These are phyloP conservation scores for Brachionus angularis DNA, from an alignment of 1,140 invertebrate species.

Conservation along the genomic window DNA sequence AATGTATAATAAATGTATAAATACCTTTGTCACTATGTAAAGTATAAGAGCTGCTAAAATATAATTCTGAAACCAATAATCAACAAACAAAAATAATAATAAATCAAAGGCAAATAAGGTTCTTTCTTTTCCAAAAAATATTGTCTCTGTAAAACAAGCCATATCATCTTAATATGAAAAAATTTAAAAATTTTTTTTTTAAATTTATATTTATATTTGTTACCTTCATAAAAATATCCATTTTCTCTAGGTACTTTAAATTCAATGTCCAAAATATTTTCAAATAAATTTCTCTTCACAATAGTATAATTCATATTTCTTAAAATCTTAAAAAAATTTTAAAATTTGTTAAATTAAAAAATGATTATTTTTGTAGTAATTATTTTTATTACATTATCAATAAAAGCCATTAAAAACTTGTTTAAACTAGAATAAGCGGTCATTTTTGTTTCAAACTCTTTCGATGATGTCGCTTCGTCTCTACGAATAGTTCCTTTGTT, in stretches of 20 bases:
- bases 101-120: constrained; percentile 70
- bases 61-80: constrained; percentile 63
- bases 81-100: constrained; percentile 66
- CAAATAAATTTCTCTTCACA: constrained; percentile 69
- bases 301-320: not conserved
- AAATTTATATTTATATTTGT: constrained; percentile 43
- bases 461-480: constrained; percentile 43
- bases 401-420: constrained; percentile 70
- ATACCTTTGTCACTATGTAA: constrained; percentile 60
- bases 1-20: constrained; percentile 49
- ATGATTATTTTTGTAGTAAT: too few species aligned
- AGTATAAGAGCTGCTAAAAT: constrained; percentile 63
- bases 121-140: constrained; percentile 71
- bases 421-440: constrained; percentile 67
- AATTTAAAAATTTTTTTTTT: not conserved
- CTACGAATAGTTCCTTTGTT: not conserved
- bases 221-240: constrained; percentile 75
- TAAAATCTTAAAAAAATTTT: not conserved
- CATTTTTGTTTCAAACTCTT: constrained; percentile 45
- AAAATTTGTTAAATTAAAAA: too few species aligned
- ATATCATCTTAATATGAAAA: constrained; percentile 6
- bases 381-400: constrained; percentile 68
- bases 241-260: constrained; percentile 66
- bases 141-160: not conserved
- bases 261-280: constrained; percentile 73